These are phyloP conservation scores for Eupelmus urozonus DNA, from an alignment of 2,888 invertebrate species.

Conservation along the genomic window DNA sequence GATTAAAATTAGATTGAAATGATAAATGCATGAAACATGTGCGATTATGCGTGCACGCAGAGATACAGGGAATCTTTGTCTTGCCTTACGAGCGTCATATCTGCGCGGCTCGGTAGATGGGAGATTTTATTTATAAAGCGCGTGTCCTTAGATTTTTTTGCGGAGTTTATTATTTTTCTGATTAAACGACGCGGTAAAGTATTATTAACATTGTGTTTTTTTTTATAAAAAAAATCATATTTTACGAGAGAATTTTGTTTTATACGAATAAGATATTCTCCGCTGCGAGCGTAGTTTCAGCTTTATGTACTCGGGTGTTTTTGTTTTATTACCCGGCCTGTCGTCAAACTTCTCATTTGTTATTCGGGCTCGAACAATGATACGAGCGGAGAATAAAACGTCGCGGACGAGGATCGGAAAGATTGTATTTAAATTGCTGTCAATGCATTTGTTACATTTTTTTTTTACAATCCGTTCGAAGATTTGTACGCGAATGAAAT, in stretches of 20 bases:
- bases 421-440: slow-evolving; percentile 7
- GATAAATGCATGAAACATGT: slow-evolving; percentile 43
- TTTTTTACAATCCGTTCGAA: not conserved
- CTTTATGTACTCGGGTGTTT: no score
- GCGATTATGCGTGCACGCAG: slow-evolving; percentile 33
- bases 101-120: not conserved
- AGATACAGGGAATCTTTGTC: not conserved
- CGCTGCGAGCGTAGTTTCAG: no score
- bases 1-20: slow-evolving; percentile 56
- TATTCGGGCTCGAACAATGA: no score
- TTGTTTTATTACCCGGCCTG: no score
- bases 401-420: not conserved
- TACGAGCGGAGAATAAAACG: not conserved
- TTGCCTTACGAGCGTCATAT: not conserved
- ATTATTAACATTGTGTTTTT: no score
- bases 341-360: no score
- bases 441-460: slow-evolving; percentile 11
- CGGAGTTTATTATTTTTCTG: no score
- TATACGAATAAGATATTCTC: no score
- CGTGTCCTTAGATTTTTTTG: no score
- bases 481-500: not conserved
- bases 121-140: not conserved
- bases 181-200: no score
- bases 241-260: no score
- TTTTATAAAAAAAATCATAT: no score